Percentiles rank a stretch among this genome's conserved stretches.
These are phyloP conservation scores for Sericinus montela DNA, from an alignment of 2,888 invertebrate species.

Conservation along the genomic window DNA sequence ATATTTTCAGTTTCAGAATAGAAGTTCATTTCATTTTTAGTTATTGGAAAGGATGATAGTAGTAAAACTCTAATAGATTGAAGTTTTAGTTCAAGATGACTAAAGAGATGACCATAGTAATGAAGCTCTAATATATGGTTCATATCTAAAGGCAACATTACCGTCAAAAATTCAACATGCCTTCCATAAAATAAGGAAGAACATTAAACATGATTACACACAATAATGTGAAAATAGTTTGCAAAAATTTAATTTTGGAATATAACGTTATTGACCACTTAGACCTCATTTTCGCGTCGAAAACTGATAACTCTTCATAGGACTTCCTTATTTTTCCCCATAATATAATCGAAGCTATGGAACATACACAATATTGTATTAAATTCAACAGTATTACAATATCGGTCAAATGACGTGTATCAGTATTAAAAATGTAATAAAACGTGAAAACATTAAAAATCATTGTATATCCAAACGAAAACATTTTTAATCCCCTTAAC, in stretches of 20 bases:
- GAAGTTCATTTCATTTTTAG: neutral
- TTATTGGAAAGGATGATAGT: slow-evolving; percentile 14
- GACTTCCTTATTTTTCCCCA: slow-evolving; percentile 20
- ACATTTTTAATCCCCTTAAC: slow-evolving; percentile 7
- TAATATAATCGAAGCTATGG: slow-evolving; percentile 15
- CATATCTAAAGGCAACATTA: slow-evolving; percentile 6
- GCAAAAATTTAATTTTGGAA: neutral
- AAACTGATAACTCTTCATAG: slow-evolving; percentile 23
- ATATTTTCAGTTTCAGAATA: slow-evolving; percentile 4
- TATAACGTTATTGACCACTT: neutral
- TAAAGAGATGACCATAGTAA: slow-evolving; percentile 22
- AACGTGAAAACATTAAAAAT: slow-evolving; percentile 6
- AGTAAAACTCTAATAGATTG: slow-evolving; percentile 18
- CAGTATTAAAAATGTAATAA: neutral
- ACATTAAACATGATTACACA: neutral
- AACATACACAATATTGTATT: slow-evolving; percentile 18
- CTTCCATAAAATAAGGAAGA: neutral
- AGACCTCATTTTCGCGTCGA: slow-evolving; percentile 23
- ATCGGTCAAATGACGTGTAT: neutral
- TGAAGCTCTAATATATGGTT: slow-evolving; percentile 18
- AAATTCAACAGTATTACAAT: neutral
- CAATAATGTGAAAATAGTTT: neutral
- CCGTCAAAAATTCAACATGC: neutral
- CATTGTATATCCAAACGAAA: slow-evolving; percentile 7
- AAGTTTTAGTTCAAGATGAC: slow-evolving; percentile 17